Evolutionary conservation across 2,797 vertebrate genomes (phyloP).

Genomic region (Cyprinella venusta): DNA sequence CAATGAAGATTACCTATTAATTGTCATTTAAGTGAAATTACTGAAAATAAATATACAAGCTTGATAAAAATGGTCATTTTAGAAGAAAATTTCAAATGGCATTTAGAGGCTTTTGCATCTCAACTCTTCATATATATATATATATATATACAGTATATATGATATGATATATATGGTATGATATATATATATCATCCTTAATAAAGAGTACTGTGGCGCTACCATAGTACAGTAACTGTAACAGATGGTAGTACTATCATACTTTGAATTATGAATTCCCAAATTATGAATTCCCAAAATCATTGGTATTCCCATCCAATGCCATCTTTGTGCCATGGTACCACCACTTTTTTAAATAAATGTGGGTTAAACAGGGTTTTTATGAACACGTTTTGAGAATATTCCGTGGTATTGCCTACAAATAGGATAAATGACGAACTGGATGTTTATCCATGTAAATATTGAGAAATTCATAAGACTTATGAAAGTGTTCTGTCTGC

Average conservation of each 20-base stretch:
- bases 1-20: too few species aligned
- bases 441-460: slow-evolving; percentile 18
- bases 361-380: background rate
- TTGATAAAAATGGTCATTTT: too few species aligned
- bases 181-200: background rate
- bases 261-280: background rate
- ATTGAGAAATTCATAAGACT: background rate
- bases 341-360: background rate
- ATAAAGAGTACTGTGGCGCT: background rate
- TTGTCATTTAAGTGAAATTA: too few species aligned
- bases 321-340: background rate
- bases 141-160: too few species aligned
- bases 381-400: background rate
- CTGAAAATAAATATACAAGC: too few species aligned
- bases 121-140: too few species aligned
- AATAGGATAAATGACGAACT: slow-evolving; percentile 24
- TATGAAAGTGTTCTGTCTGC: background rate
- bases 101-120: too few species aligned
- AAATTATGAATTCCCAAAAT: background rate
- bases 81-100: too few species aligned
- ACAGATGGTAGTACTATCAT: background rate
- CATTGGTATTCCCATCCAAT: background rate
- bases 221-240: background rate
- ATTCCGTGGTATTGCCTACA: slow-evolving; percentile 12
- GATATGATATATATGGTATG: too few species aligned